A percentile compares a stretch with the other conserved stretches of the same genome.
Conservation (phyloP, 92 coral and sea anemone species). For the Porites lobata region DNA sequence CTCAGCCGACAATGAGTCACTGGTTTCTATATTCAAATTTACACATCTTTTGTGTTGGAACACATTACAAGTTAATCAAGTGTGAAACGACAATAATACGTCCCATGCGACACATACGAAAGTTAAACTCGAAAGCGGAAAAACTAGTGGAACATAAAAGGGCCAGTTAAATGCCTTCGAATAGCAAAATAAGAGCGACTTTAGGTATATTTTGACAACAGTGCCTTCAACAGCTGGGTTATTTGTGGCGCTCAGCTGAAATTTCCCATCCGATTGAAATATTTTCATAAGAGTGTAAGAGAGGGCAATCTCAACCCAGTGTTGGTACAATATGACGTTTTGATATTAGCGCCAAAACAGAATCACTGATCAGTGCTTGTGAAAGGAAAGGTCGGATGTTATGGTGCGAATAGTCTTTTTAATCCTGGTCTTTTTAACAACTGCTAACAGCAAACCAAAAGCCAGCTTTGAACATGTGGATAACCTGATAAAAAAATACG, state of each 20-base stretch:
- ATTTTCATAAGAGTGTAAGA: background rate
- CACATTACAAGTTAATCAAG: slow-evolving; percentile 13
- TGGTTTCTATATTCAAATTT: background rate
- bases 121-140: slow-evolving; percentile 36
- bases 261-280: background rate
- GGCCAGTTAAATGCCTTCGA: background rate
- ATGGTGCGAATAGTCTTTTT: background rate
- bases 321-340: slow-evolving; percentile 8
- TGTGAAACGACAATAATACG: slow-evolving; percentile 13
- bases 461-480: background rate
- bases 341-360: slow-evolving; percentile 29
- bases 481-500: slow-evolving; percentile 2
- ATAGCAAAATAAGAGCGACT: background rate
- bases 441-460: slow-evolving; percentile 16
- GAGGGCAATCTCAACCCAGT: background rate
- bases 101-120: background rate
- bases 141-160: slow-evolving; percentile 32
- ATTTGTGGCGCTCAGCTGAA: slow-evolving; percentile 17
- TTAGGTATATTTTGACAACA: background rate
- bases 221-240: background rate
- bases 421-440: slow-evolving; percentile 12
- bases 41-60: background rate
- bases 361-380: background rate
- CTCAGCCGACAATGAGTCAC: too few species aligned
- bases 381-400: background rate